phyloP scores from a whole-genome alignment of 2,797 vertebrate species.

The Rhadinocentrus ornatus region DNA sequence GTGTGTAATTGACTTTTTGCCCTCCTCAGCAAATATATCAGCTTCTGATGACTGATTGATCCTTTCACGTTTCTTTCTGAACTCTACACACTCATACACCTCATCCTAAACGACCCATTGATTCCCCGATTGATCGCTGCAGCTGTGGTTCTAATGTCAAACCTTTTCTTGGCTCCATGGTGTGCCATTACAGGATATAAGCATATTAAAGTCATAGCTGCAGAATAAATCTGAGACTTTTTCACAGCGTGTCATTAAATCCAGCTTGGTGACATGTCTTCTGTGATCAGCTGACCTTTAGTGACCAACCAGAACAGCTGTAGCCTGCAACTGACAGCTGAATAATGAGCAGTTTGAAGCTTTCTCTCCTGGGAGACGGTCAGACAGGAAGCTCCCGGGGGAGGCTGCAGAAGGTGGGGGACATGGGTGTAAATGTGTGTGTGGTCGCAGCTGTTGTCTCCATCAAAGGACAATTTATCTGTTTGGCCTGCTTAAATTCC shows the following conservation, averaged over 20 bases:
- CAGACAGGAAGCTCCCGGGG: slow-evolving; percentile 12
- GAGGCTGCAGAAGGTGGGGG: background rate
- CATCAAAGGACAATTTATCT: slow-evolving; percentile 39
- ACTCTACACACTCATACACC: background rate
- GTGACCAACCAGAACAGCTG: slow-evolving; percentile 3
- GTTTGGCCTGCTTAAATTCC: slow-evolving; percentile 27
- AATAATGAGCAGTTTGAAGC: slow-evolving; percentile 11
- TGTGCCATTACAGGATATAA: background rate
- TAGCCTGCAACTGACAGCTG: slow-evolving; percentile 9
- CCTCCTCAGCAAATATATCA: background rate
- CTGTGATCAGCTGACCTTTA: slow-evolving; percentile 12
- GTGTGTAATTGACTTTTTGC: background rate
- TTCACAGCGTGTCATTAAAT: background rate
- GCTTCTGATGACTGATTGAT: background rate
- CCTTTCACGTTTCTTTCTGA: background rate
- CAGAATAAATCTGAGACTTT: background rate
- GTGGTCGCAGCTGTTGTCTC: slow-evolving; percentile 39
- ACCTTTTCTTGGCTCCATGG: background rate
- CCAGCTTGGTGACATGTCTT: background rate
- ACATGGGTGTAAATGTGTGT: slow-evolving; percentile 7
- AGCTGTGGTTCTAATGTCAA: background rate
- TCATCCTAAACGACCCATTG: background rate
- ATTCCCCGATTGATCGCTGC: background rate
- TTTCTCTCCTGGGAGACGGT: slow-evolving; percentile 19
- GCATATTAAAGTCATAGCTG: background rate